Evolutionary conservation across 1,140 invertebrate genomes (phyloP).

Genomic region (Adelges cooleyi): DNA sequence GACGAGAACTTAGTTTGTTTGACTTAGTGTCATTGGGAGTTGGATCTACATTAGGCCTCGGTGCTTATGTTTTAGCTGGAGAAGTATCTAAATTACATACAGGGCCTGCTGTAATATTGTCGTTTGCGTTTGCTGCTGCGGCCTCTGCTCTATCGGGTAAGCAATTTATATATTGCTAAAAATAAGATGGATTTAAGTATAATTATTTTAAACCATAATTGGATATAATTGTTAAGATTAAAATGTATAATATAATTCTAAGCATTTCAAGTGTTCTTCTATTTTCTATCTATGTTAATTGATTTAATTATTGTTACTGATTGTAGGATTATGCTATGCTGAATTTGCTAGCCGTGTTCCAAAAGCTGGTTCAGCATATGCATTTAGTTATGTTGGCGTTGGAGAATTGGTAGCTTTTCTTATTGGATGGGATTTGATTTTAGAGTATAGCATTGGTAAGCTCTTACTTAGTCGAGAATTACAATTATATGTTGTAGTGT

Average conservation of each 20-base stretch:
- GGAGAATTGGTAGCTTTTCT: constrained; percentile 69
- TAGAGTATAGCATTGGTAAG: constrained; percentile 81
- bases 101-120: constrained; percentile 75
- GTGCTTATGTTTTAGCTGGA: constrained; percentile 89
- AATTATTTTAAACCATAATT: too few species aligned
- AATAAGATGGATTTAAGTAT: too few species aligned
- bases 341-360: constrained; percentile 81
- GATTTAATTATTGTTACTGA: too few species aligned
- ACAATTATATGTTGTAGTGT: too few species aligned
- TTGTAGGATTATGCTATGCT: constrained; percentile 69
- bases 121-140: constrained; percentile 76
- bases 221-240: too few species aligned
- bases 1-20: constrained; percentile 58
- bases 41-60: constrained; percentile 77
- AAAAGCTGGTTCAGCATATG: constrained; percentile 73
- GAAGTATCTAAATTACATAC: constrained; percentile 70
- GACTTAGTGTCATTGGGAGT: constrained; percentile 74
- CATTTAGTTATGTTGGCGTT: constrained; percentile 78
- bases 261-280: too few species aligned
- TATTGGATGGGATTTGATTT: constrained; percentile 79
- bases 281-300: too few species aligned
- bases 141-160: constrained; percentile 79
- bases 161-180: constrained; percentile 30
- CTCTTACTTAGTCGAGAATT: too few species aligned
- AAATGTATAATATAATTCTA: too few species aligned